Evolutionary conservation across 1,140 invertebrate genomes (phyloP).

Genomic region (Drosophila sulfurigaster): DNA sequence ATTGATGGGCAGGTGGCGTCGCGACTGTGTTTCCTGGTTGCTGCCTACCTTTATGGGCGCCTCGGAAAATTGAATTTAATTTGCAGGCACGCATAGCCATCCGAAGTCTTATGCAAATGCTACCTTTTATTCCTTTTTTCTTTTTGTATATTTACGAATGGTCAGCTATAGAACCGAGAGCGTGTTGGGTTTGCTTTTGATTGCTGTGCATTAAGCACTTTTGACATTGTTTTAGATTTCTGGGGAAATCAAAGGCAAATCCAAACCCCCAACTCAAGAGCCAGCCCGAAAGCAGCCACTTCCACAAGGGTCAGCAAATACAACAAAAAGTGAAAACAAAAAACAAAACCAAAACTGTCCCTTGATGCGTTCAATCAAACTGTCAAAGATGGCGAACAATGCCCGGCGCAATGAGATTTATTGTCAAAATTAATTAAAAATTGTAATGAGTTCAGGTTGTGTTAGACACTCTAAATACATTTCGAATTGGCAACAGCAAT

Average conservation of each 20-base stretch:
- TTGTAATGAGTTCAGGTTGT: slow-evolving; percentile 68
- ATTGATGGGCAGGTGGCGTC: slow-evolving; percentile 70
- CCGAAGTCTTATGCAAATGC: slow-evolving; percentile 65
- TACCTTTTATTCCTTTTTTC: slow-evolving; percentile 30
- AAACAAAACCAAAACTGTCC: slow-evolving; percentile 18
- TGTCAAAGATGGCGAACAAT: slow-evolving; percentile 50
- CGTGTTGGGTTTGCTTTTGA: slow-evolving; percentile 48
- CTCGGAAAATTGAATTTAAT: slow-evolving; percentile 78
- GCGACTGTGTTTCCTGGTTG: slow-evolving; percentile 49
- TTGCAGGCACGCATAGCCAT: slow-evolving; percentile 68
- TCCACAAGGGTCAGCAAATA: background rate
- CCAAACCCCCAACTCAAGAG: slow-evolving; percentile 40
- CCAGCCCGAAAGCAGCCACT: slow-evolving; percentile 5
- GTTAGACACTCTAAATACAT: slow-evolving; percentile 27
- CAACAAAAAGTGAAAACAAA: slow-evolving; percentile 1
- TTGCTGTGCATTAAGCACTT: slow-evolving; percentile 75
- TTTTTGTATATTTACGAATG: slow-evolving; percentile 44
- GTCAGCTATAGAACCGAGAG: slow-evolving; percentile 22
- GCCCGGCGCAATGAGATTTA: slow-evolving; percentile 55
- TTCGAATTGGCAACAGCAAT: slow-evolving; percentile 51
- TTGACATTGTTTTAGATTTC: slow-evolving; percentile 80
- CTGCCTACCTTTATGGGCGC: slow-evolving; percentile 4
- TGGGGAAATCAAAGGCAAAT: slow-evolving; percentile 71
- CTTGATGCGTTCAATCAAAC: slow-evolving; percentile 66
- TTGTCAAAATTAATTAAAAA: slow-evolving; percentile 83